These are phyloP conservation scores for Pyrrhia umbra DNA, from an alignment of 2,888 invertebrate genomes.

Conservation along the genomic window DNA sequence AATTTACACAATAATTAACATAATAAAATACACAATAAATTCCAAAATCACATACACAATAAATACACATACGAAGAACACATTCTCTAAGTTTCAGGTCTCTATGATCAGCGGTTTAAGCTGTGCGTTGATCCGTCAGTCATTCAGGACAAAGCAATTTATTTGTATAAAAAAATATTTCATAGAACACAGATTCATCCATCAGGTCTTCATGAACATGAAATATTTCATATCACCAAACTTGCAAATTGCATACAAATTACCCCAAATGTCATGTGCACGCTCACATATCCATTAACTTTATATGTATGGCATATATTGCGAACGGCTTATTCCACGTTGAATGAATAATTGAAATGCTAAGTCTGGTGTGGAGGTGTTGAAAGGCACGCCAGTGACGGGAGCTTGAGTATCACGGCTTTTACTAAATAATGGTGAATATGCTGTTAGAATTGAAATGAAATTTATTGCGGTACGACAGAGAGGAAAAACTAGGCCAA, in stretches of 20 bases:
- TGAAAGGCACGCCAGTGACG: background rate
- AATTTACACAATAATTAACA: too few species aligned
- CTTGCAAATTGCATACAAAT: slow-evolving; percentile 18
- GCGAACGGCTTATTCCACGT: background rate
- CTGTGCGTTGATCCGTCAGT: too few species aligned
- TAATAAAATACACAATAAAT: too few species aligned
- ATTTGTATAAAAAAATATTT: too few species aligned
- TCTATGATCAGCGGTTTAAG: too few species aligned
- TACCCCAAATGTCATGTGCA: background rate
- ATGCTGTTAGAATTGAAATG: background rate
- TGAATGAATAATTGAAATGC: slow-evolving; percentile 7
- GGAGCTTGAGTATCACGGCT: background rate
- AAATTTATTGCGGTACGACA: background rate
- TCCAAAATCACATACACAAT: too few species aligned
- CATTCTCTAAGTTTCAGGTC: too few species aligned
- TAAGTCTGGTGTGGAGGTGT: background rate
- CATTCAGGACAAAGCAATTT: too few species aligned
- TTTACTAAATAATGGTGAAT: background rate
- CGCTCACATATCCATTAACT: background rate
- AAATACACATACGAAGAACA: too few species aligned
- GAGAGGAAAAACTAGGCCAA: too few species aligned
- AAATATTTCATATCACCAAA: background rate
- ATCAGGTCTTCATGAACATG: background rate
- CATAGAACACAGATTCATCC: too few species aligned
- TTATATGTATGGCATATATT: background rate